phyloP scores from a whole-genome alignment of 2,113 vertebrate species.

The Opisthocomus hoazin region DNA sequence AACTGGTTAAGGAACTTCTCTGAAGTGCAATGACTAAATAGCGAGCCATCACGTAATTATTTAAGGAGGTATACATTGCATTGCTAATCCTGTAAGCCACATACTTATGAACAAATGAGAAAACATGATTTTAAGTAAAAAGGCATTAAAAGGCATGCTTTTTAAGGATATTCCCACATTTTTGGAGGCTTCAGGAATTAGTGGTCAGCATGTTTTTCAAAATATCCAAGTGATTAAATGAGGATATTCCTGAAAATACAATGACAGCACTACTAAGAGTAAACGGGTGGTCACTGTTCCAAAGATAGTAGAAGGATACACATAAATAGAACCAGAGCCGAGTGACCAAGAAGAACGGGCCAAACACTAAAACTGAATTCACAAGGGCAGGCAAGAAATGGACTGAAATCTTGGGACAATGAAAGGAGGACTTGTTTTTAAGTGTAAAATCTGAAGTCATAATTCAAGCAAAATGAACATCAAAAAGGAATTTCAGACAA shows the following conservation, averaged over 20 bases:
- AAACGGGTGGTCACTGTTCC: not conserved
- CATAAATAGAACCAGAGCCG: fast-evolving
- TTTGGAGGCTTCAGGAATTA: not conserved
- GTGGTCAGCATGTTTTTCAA: not conserved
- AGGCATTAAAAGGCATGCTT: not conserved
- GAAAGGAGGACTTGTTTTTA: not conserved
- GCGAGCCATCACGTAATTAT: not conserved
- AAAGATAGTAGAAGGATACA: not conserved
- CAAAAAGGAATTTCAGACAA: not conserved
- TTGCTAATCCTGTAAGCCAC: not conserved
- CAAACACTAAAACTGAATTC: not conserved
- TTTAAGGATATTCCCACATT: not conserved
- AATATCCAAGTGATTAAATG: not conserved
- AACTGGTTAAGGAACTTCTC: not conserved
- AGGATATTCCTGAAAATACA: not conserved
- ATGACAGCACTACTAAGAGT: not conserved
- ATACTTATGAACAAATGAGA: not conserved
- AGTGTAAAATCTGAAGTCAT: not conserved
- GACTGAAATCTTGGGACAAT: not conserved
- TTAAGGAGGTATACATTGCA: not conserved
- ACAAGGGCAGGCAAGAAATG: not conserved
- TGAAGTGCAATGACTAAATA: not conserved
- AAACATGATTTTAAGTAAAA: not conserved
- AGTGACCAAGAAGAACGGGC: not conserved
- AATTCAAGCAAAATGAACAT: not conserved